Evolutionary conservation across 1,140 invertebrate genomes (phyloP), one percentile per base, ranked within the genome.

Genomic region (Ceratina calcarata): DNA sequence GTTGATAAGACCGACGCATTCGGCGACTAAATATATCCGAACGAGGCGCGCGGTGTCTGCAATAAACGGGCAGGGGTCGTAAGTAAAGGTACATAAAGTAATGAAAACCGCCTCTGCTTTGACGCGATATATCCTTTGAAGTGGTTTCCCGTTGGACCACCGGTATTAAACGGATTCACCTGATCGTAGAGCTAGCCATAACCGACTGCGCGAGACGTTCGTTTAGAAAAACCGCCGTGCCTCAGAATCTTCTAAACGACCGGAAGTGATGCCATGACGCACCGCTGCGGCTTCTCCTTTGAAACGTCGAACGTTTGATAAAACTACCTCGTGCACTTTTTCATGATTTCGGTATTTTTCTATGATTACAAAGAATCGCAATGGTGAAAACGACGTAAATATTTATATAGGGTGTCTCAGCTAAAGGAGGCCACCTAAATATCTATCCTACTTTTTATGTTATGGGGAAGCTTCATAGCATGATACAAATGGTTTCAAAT

Each of bases 241-340:
- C 80, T 27, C 81, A 83, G 78, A 84, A 80, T 80, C 83, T 82
- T 83, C 79, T 70, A 72, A 88, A 89, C 89, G 87, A 88, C 88
- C 88, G 88, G 88, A 90, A 90, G 83, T 87, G 84, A 83, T 77
- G 74, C 37, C 37, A 45, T 10, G 37, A 2, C 10, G 2, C 37
- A 6, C 74, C 78, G 78, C 61, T 78, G 80, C 81, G 72, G 61
- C 16, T 53, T 81, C 68, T 51, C 57, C 78, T 85, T 84, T 84
- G 81, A 84, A 55, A 57, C 75, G 32, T 20, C 24, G 68, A n/a
- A 55, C 75, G 81, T 87, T 84, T 78, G 62, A 84, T 84, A 78
- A 85, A 78, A 67, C 64, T 49, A 75, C 37, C 51, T 55, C 55
- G 37, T 78, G 68, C 64, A 66, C 64, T 3, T 61, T 16, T 27